phyloP scores from a whole-genome alignment of 2,888 invertebrate species.

The Onchidella celtica region DNA sequence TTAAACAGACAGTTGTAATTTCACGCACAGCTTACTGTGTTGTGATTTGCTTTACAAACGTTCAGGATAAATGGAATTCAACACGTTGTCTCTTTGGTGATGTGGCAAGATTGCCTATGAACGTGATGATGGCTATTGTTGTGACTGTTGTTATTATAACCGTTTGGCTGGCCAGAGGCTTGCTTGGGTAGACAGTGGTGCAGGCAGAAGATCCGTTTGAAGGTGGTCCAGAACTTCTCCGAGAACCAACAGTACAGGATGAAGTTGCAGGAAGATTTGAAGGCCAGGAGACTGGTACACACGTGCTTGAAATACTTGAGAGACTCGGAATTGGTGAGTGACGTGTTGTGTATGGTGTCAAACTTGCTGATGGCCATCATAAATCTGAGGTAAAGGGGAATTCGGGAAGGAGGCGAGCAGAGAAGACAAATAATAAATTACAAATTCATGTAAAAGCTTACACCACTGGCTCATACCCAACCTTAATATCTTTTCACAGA shows the following conservation, averaged over 20 bases:
- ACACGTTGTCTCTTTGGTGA: slow-evolving; percentile 56
- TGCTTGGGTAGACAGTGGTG: slow-evolving; percentile 60
- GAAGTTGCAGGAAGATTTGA: slow-evolving; percentile 78
- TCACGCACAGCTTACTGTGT: not conserved
- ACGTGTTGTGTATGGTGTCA: not conserved
- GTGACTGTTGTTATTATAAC: slow-evolving; percentile 58
- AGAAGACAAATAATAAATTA: too few species aligned
- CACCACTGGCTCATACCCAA: too few species aligned
- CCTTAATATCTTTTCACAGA: too few species aligned
- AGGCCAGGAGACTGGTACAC: slow-evolving; percentile 62
- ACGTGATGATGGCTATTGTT: slow-evolving; percentile 61
- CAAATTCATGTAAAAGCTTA: too few species aligned
- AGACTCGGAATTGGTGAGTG: not conserved
- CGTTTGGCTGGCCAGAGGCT: slow-evolving; percentile 54
- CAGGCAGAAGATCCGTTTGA: slow-evolving; percentile 74
- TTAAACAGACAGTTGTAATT: too few species aligned
- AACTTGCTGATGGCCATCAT: slow-evolving; percentile 49
- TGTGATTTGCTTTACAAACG: not conserved
- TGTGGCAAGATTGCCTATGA: slow-evolving; percentile 54
- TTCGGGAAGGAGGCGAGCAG: too few species aligned
- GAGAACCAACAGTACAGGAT: slow-evolving; percentile 79
- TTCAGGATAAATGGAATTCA: not conserved
- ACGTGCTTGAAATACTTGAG: slow-evolving; percentile 11
- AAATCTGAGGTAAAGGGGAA: slow-evolving; percentile 22
- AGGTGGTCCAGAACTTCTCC: slow-evolving; percentile 78